Percentiles rank a stretch among this genome's conserved stretches.
Evolutionary conservation across 2,888 invertebrate species (phyloP).

Genomic region (Harmothoe impar): DNA sequence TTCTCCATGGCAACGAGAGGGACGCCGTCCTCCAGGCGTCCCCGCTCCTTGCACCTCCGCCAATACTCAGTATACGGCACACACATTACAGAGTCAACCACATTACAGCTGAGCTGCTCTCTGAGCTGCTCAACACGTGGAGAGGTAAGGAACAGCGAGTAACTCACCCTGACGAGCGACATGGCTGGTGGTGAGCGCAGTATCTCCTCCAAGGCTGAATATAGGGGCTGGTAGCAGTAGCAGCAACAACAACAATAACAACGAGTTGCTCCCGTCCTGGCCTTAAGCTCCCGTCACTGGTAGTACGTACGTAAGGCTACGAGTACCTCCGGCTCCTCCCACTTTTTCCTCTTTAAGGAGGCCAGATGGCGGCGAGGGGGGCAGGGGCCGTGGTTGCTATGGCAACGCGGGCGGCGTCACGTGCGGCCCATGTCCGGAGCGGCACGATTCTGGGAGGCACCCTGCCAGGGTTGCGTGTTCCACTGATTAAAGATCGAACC

Average conservation of each 20-base stretch:
- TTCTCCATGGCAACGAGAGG: conserved; percentile 25
- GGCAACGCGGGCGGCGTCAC: conserved; percentile 21
- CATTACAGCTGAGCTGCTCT: no score
- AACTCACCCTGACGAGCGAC: conserved; percentile 31
- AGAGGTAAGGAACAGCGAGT: neutral
- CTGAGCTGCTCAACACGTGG: neutral
- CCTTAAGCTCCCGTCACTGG: neutral
- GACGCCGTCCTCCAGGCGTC: neutral
- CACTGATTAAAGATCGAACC: conserved; percentile 31
- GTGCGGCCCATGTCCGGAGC: neutral
- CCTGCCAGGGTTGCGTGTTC: conserved; percentile 17
- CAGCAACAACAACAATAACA: conserved; percentile 1
- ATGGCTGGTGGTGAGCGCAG: neutral
- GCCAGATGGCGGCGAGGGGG: neutral
- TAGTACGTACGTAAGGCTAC: neutral
- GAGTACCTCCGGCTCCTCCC: conserved; percentile 15
- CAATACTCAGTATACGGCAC: no score
- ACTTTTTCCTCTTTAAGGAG: conserved; percentile 34
- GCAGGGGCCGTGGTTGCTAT: conserved; percentile 10
- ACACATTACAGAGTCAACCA: no score
- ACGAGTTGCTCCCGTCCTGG: neutral
- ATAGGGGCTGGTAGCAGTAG: neutral
- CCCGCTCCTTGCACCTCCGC: no score
- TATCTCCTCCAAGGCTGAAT: neutral
- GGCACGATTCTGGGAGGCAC: neutral